Conservation (phyloP, 1,140 invertebrate genomes). For the Ceratitis capitata region DNA sequence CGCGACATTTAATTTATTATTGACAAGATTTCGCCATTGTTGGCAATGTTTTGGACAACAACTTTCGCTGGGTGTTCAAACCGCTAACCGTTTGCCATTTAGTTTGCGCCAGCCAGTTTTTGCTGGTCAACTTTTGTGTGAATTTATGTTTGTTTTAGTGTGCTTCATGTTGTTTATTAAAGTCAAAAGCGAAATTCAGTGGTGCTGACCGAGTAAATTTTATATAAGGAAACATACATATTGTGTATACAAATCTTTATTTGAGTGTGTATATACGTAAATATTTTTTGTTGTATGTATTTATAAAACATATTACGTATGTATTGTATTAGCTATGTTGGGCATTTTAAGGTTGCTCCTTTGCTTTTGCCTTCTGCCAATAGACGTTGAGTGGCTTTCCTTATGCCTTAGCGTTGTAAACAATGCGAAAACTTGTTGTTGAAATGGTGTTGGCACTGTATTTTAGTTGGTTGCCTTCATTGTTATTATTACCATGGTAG, state of each 20-base stretch:
- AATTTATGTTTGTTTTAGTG: neutral
- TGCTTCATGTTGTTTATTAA: neutral
- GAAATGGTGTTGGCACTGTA: neutral
- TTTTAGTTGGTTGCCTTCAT: neutral
- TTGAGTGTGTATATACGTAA: neutral
- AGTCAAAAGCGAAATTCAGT: no score
- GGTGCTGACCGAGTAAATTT: neutral
- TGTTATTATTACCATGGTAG: neutral
- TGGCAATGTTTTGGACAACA: neutral
- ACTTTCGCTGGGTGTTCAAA: neutral
- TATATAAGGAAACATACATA: neutral
- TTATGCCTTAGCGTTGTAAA: neutral
- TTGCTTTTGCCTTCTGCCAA: neutral
- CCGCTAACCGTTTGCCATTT: neutral
- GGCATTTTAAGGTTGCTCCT: neutral
- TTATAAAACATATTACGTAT: no score
- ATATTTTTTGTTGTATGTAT: no score
- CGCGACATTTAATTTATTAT: slow-evolving; percentile 32
- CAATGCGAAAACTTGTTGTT: neutral
- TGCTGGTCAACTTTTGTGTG: no score
- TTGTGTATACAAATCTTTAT: neutral
- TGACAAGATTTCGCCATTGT: neutral
- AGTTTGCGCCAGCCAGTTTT: no score
- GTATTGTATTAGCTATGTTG: neutral
- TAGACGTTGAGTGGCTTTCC: neutral